A percentile compares a stretch with the other conserved stretches of the same genome.
phyloP scores from a whole-genome alignment of 1,140 invertebrate species.

The Zaprionus africanus region DNA sequence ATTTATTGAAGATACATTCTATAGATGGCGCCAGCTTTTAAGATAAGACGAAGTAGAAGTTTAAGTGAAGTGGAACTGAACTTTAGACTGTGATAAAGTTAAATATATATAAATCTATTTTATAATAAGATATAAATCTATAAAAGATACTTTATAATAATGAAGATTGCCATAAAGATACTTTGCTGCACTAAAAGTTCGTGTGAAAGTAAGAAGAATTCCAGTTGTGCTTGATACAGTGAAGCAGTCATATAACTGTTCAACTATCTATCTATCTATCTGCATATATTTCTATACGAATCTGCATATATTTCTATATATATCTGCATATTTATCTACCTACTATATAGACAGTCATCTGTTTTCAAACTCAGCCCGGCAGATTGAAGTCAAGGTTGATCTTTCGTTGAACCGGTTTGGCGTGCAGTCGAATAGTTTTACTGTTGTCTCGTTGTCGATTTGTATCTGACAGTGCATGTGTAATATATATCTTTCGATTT shows the following conservation, averaged over 20 bases:
- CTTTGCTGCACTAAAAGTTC: too few relatives aligned
- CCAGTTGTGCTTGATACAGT: too few relatives aligned
- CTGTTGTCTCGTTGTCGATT: neutral
- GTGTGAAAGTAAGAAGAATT: too few relatives aligned
- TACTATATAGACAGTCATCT: neutral
- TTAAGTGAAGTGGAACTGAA: neutral
- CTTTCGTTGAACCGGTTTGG: conserved; percentile 9
- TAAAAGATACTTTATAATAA: too few relatives aligned
- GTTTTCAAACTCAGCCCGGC: neutral
- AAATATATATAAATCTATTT: neutral
- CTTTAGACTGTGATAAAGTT: conserved; percentile 7
- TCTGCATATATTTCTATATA: neutral
- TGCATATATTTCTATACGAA: too few relatives aligned
- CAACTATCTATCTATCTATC: too few relatives aligned
- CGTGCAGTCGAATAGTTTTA: conserved; percentile 1
- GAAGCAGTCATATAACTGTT: too few relatives aligned
- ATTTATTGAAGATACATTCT: neutral
- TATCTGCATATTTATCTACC: neutral
- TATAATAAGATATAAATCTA: too few relatives aligned
- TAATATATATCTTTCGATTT: too few relatives aligned
- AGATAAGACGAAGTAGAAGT: neutral
- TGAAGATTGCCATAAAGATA: too few relatives aligned
- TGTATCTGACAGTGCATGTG: neutral
- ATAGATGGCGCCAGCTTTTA: neutral
- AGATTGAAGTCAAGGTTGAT: conserved; percentile 3